Evolutionary conservation across 1,140 invertebrate species (phyloP).

Genomic region (Drosophila guanche): DNA sequence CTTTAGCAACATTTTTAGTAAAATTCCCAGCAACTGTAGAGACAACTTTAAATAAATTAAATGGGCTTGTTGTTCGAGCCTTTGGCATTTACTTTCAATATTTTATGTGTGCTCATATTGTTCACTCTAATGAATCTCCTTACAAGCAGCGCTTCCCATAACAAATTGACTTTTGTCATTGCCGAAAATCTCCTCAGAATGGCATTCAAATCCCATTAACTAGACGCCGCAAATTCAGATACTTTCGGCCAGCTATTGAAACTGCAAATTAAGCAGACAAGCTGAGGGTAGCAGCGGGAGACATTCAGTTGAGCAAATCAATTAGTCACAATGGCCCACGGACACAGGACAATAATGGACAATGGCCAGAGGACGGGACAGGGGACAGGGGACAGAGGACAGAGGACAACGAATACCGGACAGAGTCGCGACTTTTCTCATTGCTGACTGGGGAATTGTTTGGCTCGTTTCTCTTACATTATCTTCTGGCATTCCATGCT

Average conservation of each 20-base stretch:
- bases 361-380: conserved; percentile 49
- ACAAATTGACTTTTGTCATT: conserved; percentile 22
- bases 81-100: conserved; percentile 5
- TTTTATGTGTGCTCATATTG: conserved; percentile 14
- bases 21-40: neutral
- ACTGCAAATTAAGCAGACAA: conserved; percentile 19
- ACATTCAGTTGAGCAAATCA: conserved; percentile 68
- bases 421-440: conserved; percentile 28
- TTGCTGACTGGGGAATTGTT: conserved; percentile 6
- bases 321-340: conserved; percentile 73
- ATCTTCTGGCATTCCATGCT: neutral
- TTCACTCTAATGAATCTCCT: neutral
- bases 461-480: conserved; percentile 2
- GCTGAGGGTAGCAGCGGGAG: conserved; percentile 16
- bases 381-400: conserved; percentile 19
- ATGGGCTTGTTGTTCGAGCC: neutral
- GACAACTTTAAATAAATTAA: neutral
- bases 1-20: too few relatives aligned
- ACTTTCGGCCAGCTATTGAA: conserved; percentile 16
- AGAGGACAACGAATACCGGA: conserved; percentile 13
- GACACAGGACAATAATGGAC: conserved; percentile 43
- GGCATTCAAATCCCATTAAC: conserved; percentile 65
- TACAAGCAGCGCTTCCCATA: conserved; percentile 24
- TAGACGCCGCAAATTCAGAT: conserved; percentile 65
- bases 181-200: conserved; percentile 25